Base-by-base conservation (phyloP, 2,113 vertebrate genomes). In the Ancistrus triradiatus region DNA sequence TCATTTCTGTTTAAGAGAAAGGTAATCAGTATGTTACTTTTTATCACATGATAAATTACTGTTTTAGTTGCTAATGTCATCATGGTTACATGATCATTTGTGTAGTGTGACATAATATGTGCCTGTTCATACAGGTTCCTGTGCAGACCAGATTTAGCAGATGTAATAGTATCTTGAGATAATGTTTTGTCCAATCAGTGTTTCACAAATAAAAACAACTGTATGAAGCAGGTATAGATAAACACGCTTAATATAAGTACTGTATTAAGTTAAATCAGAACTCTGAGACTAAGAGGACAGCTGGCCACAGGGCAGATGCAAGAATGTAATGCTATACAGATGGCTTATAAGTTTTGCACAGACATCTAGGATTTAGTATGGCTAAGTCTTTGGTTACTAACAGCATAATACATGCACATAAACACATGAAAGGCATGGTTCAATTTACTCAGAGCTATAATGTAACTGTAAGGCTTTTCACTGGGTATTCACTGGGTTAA, bases 401-500 rank as follows among this genome's bases (percentile, higher is more conserved):
- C n/a, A n/a, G n/a, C n/a, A n/a, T n/a, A n/a, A n/a, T n/a, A n/a
- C n/a, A n/a, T n/a, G n/a, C n/a, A n/a, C n/a, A n/a, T n/a, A n/a
- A n/a, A n/a, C 38, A 25, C 51, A 55, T 13, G 40, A 24, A 50
- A 61, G 37, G 22, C 33, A 7, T 13, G 40, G 21, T 9, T 51
- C 27, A 42, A 42, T 22, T 35, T 22, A 13, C 33, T 63, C 11
- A 28, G 8, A 19, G 38, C 6, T 51, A 4, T 51, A 10, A 25
- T 14, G 10, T 27, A 63, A 43, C 7, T 52, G 4, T 18, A 1
- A 38, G 13, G 8, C 15, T 19, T 27, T 21, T 18, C 4, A 52
- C 19, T 1, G 3, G n/a, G n/a, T 31, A 52, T 52, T 63, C 24
- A 15, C 48, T 28, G 60, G 10, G 42, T 63, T 40, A 63, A 63